A percentile compares a stretch with the other conserved stretches of the same genome.
phyloP scores from a whole-genome alignment of 2,113 vertebrate species.

The Conger conger region DNA sequence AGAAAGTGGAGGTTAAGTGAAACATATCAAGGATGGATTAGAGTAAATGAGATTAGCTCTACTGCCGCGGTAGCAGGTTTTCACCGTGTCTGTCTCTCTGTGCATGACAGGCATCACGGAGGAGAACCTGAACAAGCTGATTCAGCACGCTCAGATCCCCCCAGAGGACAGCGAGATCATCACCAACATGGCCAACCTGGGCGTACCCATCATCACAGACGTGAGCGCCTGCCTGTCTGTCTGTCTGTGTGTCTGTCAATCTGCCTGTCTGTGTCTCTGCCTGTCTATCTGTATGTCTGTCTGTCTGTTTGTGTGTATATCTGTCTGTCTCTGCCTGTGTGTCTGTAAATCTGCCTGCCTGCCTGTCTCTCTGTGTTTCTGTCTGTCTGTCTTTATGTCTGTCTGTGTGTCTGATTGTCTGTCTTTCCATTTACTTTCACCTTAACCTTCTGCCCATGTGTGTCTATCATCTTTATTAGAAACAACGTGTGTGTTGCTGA shows the following conservation, averaged over 20 bases:
- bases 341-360: no score
- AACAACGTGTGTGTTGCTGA: no score
- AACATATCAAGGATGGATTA: background rate
- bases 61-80: background rate
- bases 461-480: no score
- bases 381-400: no score
- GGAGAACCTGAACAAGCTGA: slow-evolving; percentile 97
- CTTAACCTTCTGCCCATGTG: no score
- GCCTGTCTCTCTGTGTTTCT: no score
- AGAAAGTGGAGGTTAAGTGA: no score
- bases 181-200: slow-evolving; percentile 96
- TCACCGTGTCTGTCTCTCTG: slow-evolving; percentile 19
- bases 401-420: no score
- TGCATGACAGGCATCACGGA: slow-evolving; percentile 85
- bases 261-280: background rate
- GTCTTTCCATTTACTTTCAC: no score
- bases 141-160: slow-evolving; percentile 95
- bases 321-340: no score
- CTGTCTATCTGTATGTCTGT: background rate
- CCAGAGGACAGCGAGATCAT: slow-evolving; percentile 98
- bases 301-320: no score
- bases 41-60: background rate
- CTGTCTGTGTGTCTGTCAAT: background rate
- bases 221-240: slow-evolving; percentile 63
- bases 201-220: slow-evolving; percentile 89